A percentile compares a stretch with the other conserved stretches of the same genome.
phyloP scores from a whole-genome alignment of 2,113 vertebrate species.

The Butorides virescens region DNA sequence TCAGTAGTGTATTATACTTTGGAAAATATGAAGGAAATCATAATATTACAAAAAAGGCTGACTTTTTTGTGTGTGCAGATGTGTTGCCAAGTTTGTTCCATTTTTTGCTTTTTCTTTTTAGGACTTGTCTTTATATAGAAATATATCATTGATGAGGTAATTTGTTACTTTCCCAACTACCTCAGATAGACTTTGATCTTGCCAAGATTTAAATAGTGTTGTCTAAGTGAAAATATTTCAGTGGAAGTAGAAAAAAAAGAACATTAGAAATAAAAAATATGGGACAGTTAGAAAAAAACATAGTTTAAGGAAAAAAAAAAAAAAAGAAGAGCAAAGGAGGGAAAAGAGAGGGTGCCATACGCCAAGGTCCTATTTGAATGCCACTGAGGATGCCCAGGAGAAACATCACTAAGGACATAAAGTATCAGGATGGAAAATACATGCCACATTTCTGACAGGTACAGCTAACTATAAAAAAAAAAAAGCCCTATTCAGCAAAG shows the following conservation, averaged over 20 bases:
- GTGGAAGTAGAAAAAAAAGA: conserved; percentile 2
- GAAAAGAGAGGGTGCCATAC: not conserved
- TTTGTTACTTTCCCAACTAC: conserved; percentile 16
- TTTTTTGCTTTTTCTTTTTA: not conserved
- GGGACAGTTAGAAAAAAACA: not conserved
- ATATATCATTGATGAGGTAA: not conserved
- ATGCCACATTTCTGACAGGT: conserved; percentile 14
- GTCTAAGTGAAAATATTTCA: not conserved
- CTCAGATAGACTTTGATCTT: not conserved
- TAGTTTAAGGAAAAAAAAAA: not conserved
- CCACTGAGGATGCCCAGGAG: not conserved
- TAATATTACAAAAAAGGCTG: not conserved
- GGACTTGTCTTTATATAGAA: not conserved
- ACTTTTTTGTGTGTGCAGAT: not conserved
- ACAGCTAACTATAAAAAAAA: not conserved
- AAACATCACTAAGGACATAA: not conserved
- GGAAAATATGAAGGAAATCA: not conserved
- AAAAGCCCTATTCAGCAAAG: conserved; percentile 8
- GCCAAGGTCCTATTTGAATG: conserved; percentile 5
- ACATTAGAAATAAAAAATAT: not conserved
- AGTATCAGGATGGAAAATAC: not conserved
- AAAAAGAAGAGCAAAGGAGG: not conserved
- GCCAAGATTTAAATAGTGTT: conserved; percentile 18
- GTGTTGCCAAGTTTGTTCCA: not conserved
- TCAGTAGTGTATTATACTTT: not conserved